Conservation (phyloP, 1,140 invertebrate genomes). For the Lepidurus couesii region DNA sequence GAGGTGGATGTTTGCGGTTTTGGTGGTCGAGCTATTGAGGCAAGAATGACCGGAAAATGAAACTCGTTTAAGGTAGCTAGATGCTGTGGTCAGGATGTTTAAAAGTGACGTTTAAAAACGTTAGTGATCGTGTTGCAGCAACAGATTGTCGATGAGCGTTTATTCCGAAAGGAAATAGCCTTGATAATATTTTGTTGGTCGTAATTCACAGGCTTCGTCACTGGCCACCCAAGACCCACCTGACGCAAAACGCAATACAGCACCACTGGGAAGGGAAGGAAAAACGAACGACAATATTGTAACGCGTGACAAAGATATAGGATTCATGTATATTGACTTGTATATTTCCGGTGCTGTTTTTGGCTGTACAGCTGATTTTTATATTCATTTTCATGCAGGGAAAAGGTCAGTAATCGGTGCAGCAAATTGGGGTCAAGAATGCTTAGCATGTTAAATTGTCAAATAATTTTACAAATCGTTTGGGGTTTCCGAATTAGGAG, state of each 20-base stretch:
- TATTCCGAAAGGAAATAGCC: not conserved
- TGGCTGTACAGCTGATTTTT: not conserved
- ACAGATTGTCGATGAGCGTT: not conserved
- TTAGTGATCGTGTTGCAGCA: conserved; percentile 3
- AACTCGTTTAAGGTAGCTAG: not conserved
- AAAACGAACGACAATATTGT: not conserved
- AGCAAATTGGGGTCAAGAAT: not conserved
- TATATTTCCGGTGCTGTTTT: not conserved
- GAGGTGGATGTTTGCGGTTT: not conserved
- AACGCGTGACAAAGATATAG: too few relatives aligned
- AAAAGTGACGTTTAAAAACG: not conserved
- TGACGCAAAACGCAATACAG: not conserved
- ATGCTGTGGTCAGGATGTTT: conserved; percentile 18
- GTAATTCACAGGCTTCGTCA: not conserved
- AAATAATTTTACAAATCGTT: not conserved
- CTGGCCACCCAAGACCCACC: not conserved
- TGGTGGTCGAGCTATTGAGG: not conserved
- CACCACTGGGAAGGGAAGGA: not conserved
- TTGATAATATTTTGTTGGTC: not conserved
- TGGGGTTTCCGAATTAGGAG: not conserved
- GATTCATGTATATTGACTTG: not conserved
- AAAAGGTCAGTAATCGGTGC: not conserved
- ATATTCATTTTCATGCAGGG: not conserved
- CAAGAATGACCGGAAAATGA: conserved; percentile 4
- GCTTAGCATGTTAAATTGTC: too few relatives aligned